Conservation (phyloP, 92 coral and sea anemone genomes). For the Epizoanthus illoricatus region DNA sequence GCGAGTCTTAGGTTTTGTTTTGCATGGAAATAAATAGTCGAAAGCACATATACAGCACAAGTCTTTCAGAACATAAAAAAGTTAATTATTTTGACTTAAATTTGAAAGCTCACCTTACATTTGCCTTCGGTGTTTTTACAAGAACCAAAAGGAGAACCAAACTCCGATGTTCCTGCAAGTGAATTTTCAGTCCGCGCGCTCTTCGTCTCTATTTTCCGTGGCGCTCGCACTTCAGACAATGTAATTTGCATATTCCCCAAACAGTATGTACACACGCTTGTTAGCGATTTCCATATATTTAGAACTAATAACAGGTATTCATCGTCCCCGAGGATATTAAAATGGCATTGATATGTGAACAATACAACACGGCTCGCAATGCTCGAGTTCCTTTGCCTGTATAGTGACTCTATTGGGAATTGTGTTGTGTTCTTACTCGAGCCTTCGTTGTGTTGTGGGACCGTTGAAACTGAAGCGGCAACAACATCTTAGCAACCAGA, state of each 20-base stretch:
- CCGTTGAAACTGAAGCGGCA: too few species aligned
- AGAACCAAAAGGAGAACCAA: neutral
- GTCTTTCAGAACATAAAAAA: too few species aligned
- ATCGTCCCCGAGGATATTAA: neutral
- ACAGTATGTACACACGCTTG: neutral
- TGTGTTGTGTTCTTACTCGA: neutral
- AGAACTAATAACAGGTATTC: neutral
- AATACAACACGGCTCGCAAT: neutral
- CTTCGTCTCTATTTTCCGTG: neutral
- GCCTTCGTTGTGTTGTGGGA: too few species aligned
- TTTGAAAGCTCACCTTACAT: slow-evolving; percentile 6
- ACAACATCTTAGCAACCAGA: too few species aligned
- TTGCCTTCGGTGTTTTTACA: neutral
- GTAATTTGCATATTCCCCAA: slow-evolving; percentile 34
- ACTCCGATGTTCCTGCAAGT: neutral
- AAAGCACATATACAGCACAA: too few species aligned
- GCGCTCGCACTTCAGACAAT: slow-evolving; percentile 29
- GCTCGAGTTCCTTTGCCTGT: neutral
- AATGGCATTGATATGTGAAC: slow-evolving; percentile 3
- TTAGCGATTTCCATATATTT: slow-evolving; percentile 33
- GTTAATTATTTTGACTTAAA: too few species aligned
- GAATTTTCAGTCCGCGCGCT: neutral
- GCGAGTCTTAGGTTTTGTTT: too few species aligned
- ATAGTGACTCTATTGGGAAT: neutral
- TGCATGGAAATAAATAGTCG: too few species aligned